These are phyloP conservation scores for Helicoverpa assulta DNA, from an alignment of 2,888 invertebrate genomes.

Conservation along the genomic window DNA sequence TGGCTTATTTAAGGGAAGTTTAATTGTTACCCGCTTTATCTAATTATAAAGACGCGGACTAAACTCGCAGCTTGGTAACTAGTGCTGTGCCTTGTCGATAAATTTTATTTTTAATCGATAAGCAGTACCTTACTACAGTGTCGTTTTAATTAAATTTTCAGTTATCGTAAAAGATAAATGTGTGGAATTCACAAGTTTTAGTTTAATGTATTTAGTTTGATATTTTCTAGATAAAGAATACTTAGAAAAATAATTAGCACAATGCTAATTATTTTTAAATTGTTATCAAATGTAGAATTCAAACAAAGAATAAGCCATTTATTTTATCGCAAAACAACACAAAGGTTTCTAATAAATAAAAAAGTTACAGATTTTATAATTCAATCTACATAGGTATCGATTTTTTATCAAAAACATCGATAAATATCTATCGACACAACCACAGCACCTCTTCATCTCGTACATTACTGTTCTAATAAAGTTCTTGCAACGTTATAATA, in stretches of 20 bases:
- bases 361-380: too few relatives aligned
- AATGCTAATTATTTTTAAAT: slow-evolving; percentile 5
- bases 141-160: slow-evolving; percentile 27
- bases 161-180: slow-evolving; percentile 11
- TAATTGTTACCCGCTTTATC: slow-evolving; percentile 88
- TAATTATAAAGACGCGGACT: slow-evolving; percentile 87
- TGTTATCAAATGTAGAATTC: neutral
- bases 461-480: slow-evolving; percentile 87
- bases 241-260: too few relatives aligned
- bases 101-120: slow-evolving; percentile 66
- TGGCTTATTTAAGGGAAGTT: slow-evolving; percentile 89
- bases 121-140: slow-evolving; percentile 12
- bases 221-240: slow-evolving; percentile 4
- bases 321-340: too few relatives aligned
- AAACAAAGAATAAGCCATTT: too few relatives aligned
- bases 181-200: slow-evolving; percentile 2
- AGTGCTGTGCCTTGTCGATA: slow-evolving; percentile 57
- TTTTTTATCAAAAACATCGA: slow-evolving; percentile 8
- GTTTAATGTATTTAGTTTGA: neutral
- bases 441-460: slow-evolving; percentile 63
- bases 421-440: slow-evolving; percentile 59
- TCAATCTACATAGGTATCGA: too few relatives aligned
- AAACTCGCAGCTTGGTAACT: slow-evolving; percentile 70
- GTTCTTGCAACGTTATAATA: slow-evolving; percentile 87
- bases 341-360: too few relatives aligned